A percentile compares a stretch with the other conserved stretches of the same genome.
phyloP scores from a whole-genome alignment of 2,113 vertebrate genomes.

The Tonatia bakeri region DNA sequence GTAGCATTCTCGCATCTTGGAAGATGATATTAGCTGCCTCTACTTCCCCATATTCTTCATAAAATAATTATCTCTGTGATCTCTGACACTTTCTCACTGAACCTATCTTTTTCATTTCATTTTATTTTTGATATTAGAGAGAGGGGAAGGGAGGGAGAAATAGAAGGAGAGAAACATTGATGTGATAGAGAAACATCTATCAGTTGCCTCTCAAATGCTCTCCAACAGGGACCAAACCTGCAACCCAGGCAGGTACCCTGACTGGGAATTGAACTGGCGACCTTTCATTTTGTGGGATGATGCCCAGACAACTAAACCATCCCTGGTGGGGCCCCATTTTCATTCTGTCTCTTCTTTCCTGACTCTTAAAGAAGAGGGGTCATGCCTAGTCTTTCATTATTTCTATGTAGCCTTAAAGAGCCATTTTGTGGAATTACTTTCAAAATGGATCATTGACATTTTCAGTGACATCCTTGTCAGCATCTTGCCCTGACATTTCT shows the following conservation, averaged over 20 bases:
- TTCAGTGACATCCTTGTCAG: neutral
- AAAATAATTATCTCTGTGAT: neutral
- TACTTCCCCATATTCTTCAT: neutral
- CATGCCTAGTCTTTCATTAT: neutral
- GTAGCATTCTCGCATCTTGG: neutral
- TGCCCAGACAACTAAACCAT: too few relatives aligned
- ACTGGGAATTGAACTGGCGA: too few relatives aligned
- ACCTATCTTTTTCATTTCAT: neutral
- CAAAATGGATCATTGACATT: neutral
- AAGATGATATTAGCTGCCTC: neutral
- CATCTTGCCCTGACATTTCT: conserved; percentile 3
- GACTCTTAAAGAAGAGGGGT: neutral
- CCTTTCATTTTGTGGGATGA: too few relatives aligned
- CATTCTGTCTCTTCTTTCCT: neutral
- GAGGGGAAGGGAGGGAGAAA: too few relatives aligned
- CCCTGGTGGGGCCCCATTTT: neutral
- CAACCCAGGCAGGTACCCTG: too few relatives aligned
- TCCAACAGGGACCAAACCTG: too few relatives aligned
- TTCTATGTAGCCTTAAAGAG: neutral
- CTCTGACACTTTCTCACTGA: neutral
- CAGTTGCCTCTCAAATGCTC: too few relatives aligned
- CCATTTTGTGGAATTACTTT: neutral
- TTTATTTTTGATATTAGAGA: too few relatives aligned
- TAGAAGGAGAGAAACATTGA: too few relatives aligned
- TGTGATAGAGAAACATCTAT: too few relatives aligned